These are phyloP conservation scores for Octomys mimax DNA, from an alignment of 2,797 vertebrate genomes.

Conservation along the genomic window DNA sequence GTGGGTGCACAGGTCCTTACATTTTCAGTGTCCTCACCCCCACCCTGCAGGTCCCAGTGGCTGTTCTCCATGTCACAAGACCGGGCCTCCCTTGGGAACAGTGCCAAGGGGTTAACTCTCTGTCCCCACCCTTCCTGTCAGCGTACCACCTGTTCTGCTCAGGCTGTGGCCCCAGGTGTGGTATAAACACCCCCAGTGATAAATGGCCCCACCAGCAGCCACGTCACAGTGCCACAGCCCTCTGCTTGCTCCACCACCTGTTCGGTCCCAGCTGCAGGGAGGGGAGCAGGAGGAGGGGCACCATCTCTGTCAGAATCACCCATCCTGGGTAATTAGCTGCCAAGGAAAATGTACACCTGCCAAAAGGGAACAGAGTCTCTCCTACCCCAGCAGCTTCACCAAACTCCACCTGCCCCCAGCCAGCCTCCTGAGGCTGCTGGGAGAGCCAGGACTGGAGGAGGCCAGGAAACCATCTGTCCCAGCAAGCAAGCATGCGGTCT, in stretches of 20 bases:
- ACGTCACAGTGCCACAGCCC: background rate
- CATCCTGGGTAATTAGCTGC: slow-evolving; percentile 77
- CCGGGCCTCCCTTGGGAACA: background rate
- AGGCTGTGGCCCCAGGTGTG: slow-evolving; percentile 33
- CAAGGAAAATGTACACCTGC: background rate
- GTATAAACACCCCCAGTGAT: slow-evolving; percentile 61
- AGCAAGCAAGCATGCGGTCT: background rate
- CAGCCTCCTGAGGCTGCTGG: slow-evolving; percentile 36
- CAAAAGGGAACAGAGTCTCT: background rate
- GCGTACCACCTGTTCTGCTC: background rate
- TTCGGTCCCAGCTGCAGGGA: slow-evolving; percentile 71
- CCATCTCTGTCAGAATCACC: slow-evolving; percentile 52
- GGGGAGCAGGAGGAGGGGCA: background rate
- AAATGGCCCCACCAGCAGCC: background rate
- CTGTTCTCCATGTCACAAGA: background rate
- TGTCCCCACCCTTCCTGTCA: background rate
- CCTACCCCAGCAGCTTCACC: background rate
- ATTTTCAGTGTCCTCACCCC: background rate
- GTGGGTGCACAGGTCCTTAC: background rate
- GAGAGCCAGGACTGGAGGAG: background rate
- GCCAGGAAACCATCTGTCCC: slow-evolving; percentile 58
- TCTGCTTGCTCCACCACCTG: slow-evolving; percentile 75
- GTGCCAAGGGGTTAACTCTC: background rate
- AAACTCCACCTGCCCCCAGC: slow-evolving; percentile 16
- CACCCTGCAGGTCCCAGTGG: background rate